Evolutionary conservation across 2,888 invertebrate genomes (phyloP), one percentile per base, ranked within the genome.

Genomic region (Parelbella ahira): DNA sequence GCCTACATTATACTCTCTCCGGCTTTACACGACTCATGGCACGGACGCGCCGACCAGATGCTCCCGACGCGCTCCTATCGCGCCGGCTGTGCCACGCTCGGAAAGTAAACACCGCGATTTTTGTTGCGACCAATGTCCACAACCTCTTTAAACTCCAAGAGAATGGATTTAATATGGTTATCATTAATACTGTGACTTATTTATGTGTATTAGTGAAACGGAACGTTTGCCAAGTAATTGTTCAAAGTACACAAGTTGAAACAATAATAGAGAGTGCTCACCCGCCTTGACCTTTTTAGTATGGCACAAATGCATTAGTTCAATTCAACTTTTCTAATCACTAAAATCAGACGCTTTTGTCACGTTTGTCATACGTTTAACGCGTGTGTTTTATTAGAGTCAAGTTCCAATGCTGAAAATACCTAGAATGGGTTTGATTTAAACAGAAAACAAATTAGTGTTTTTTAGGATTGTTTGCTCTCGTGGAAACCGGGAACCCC

Each of bases 201-300:
- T n/a, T n/a, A n/a, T 39, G 38, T 39, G 39, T 39, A 11, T 19
- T 11, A 34, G 42, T 42, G 33, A 33, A 28, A 42, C 32, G 28
- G 27, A 42, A 34, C 27, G 21, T 33, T 42, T 15, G 41, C 27
- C 23, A 42, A 42, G 41, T 42, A 34, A 42, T 42, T 28, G 34
- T 42, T 28, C 15, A 21, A 28, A 29, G 27, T 28, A 42, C 34
- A 33, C 21, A 15, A 27, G 37, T 47, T 49, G 41, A 41, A 51
- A 53, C 53, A 53, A 51, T 49, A 45, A 49, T 34, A 28, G 10
- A 10, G 49, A 52, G 50, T 44, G 37, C 39, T 34, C 33, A 52
- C 45, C 48, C 46, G 51, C 63, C 65, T 63, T 63, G 65, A 63
- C 61, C 65, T 61, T 62, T 62, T 50, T 23, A 10, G 42, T 36